phyloP scores from a whole-genome alignment of 2,113 vertebrate species.

The Odontophorus gujanensis region DNA sequence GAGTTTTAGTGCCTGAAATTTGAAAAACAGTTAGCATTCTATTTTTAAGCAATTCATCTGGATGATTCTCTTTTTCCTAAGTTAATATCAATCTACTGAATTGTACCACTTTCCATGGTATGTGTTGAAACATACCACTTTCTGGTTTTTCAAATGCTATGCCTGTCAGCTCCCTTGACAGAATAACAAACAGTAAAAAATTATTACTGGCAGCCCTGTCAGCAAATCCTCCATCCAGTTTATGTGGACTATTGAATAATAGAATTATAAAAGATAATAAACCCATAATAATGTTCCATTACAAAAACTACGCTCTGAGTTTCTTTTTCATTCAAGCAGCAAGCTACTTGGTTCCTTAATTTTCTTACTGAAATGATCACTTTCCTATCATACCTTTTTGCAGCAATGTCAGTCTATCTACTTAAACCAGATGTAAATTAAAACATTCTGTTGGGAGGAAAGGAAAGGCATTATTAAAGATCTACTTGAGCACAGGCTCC shows the following conservation, averaged over 20 bases:
- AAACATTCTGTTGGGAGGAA: conserved; percentile 24
- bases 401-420: conserved; percentile 15
- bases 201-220: conserved; percentile 61
- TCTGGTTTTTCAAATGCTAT: conserved; percentile 63
- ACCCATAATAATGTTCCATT: conserved; percentile 46
- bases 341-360: background rate
- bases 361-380: conserved; percentile 43
- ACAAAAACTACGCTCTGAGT: background rate
- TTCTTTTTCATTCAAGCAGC: conserved; percentile 45
- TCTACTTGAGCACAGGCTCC: background rate
- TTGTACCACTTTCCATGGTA: conserved; percentile 47
- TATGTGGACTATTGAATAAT: conserved; percentile 8
- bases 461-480: conserved; percentile 40
- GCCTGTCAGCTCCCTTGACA: conserved; percentile 71
- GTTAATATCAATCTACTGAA: conserved; percentile 68
- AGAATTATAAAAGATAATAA: conserved; percentile 66
- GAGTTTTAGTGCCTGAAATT: conserved; percentile 45
- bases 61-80: conserved; percentile 51
- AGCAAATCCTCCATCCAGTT: conserved; percentile 54
- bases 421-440: conserved; percentile 53
- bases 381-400: conserved; percentile 25
- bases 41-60: conserved; percentile 52
- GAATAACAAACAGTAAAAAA: conserved; percentile 65
- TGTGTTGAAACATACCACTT: conserved; percentile 65
- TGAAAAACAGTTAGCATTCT: conserved; percentile 34